Base-by-base conservation (phyloP, 2,888 invertebrate species). In the Operophtera brumata region DNA sequence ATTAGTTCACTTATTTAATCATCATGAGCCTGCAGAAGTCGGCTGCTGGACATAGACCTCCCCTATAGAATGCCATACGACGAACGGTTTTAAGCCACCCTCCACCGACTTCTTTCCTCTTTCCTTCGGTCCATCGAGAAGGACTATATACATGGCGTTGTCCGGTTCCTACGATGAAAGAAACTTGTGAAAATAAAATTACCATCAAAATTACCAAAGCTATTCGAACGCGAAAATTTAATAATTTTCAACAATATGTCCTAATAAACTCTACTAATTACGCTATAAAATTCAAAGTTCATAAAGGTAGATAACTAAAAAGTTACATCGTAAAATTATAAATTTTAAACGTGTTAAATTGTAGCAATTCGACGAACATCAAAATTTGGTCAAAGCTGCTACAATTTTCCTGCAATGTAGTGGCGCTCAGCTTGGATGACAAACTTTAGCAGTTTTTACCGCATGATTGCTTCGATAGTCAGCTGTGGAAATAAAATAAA, bases 361-460 rank as follows among this genome's bases (percentile, higher is more conserved):
- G 45, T 61, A 57, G 55, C 49, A 61, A 61, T 61, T 62, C 54
- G 30, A 32, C 54, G 30, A 32, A n/a, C 49, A 60, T 54, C 61
- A 59, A 52, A 66, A 61, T 62, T 42, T 54, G 58, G 39, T 57
- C 57, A 59, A 56, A 54, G 54, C 60, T 57, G 42, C 39, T 50
- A 41, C 47, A 60, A 56, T 51, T 59, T 61, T 52, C 42, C 50
- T 54, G 45, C 57, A 41, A n/a, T n/a, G n/a, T n/a, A n/a, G 32
- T 48, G 35, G 47, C 50, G 52, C 48, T 56, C 41, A 35, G 52
- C 43, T 48, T 47, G 57, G 49, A 59, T 60, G 52, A 52, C 44
- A 66, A 70, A 68, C 55, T 70, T 68, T 67, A 53, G 64, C 47
- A 50, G 61, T 57, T 64, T 65, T 62, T 63, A 64, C 64, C 63